Evolutionary conservation across 2,113 vertebrate genomes (phyloP).

Genomic region (Clarias magur): DNA sequence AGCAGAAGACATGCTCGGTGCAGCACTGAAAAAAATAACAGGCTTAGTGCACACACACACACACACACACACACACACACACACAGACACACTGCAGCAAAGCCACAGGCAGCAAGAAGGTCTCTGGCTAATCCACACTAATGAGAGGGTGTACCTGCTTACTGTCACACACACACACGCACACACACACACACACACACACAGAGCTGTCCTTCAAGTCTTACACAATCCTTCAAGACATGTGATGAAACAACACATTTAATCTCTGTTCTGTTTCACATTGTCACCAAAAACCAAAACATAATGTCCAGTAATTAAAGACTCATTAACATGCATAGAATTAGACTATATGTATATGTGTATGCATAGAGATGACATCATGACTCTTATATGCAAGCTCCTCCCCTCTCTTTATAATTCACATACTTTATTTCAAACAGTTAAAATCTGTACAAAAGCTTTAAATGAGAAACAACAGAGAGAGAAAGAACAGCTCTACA

Average conservation of each 20-base stretch:
- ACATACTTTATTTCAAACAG: not conserved
- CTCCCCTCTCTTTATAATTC: not conserved
- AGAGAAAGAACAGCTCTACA: not conserved
- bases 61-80: slow-evolving; percentile 21
- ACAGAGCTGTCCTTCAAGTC: not conserved
- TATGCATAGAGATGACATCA: not conserved
- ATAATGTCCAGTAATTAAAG: not conserved
- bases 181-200: slow-evolving; percentile 28
- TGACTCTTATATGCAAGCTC: not conserved
- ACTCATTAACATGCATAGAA: too few species aligned
- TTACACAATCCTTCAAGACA: not conserved
- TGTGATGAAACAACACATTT: not conserved
- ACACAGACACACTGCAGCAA: slow-evolving; percentile 16
- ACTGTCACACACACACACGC: slow-evolving; percentile 22
- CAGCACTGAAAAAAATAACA: slow-evolving; percentile 25
- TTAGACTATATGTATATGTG: too few species aligned
- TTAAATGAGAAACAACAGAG: not conserved
- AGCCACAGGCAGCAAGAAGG: slow-evolving; percentile 47
- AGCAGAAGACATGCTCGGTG: slow-evolving; percentile 13
- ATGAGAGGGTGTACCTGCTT: slow-evolving; percentile 48
- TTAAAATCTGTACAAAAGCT: not conserved
- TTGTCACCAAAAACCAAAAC: not conserved
- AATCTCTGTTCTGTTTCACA: not conserved
- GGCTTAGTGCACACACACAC: slow-evolving; percentile 32
- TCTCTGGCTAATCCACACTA: slow-evolving; percentile 47